Evolutionary conservation across 2,113 vertebrate species (phyloP).

Genomic region (Heptranchias perlo): DNA sequence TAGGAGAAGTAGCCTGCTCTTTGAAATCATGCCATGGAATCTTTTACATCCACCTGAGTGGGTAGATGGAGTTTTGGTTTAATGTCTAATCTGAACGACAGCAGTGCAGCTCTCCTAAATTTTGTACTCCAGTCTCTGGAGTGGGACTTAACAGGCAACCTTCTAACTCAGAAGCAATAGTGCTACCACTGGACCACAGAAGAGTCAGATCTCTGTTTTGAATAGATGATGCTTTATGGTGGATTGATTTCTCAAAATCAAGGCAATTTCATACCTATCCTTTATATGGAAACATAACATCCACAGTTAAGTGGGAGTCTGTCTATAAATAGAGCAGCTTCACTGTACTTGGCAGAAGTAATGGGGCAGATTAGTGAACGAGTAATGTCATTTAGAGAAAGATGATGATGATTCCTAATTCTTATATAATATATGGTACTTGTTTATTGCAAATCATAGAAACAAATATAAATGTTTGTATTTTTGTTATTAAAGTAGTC

Average conservation of each 20-base stretch:
- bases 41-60: too few species aligned
- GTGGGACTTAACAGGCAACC: neutral
- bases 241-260: neutral
- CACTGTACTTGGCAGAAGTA: neutral
- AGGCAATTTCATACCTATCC: neutral
- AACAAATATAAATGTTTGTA: neutral
- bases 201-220: neutral
- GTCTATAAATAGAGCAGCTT: neutral
- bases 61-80: neutral
- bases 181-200: neutral
- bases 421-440: neutral
- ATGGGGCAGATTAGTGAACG: neutral
- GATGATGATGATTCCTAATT: neutral
- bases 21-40: too few species aligned
- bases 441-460: neutral
- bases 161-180: neutral
- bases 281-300: neutral
- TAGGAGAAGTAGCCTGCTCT: neutral
- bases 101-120: neutral
- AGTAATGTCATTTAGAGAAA: too few species aligned
- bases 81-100: neutral
- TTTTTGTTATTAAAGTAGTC: neutral
- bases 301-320: neutral
- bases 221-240: neutral
- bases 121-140: neutral